Percentiles rank a stretch among this genome's conserved stretches.
Evolutionary conservation across 2,888 invertebrate species (phyloP).

Genomic region (Pristionchus entomophagus): DNA sequence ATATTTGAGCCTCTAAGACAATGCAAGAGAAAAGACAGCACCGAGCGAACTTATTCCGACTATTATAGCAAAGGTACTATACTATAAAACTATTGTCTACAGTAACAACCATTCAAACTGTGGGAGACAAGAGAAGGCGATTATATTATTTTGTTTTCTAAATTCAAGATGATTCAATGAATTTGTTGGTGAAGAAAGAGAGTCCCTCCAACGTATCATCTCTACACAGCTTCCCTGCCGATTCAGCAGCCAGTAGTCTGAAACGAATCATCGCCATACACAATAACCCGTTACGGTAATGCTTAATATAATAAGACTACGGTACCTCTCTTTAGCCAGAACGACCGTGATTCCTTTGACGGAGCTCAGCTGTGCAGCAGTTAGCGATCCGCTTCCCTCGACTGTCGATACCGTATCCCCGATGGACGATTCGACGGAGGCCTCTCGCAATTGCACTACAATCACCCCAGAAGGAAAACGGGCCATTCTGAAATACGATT

Average conservation of each 20-base stretch:
- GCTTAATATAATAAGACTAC: not conserved
- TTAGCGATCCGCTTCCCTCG: constrained; percentile 82
- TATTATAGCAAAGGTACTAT: not conserved
- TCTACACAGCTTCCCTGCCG: constrained; percentile 88
- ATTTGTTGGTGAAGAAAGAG: constrained; percentile 92
- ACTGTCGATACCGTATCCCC: constrained; percentile 76
- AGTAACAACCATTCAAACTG: constrained; percentile 21
- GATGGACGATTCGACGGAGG: constrained; percentile 78
- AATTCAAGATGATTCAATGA: constrained; percentile 76
- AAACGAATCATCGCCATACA: constrained; percentile 46
- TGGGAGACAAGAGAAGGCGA: not conserved
- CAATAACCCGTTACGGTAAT: too few relatives aligned
- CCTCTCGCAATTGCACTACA: constrained; percentile 88
- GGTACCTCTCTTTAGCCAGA: constrained; percentile 87
- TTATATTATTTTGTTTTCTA: not conserved
- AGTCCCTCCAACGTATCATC: constrained; percentile 96
- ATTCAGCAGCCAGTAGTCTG: constrained; percentile 88
- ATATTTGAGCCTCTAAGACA: not conserved
- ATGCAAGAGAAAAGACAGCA: not conserved
- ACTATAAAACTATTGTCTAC: constrained; percentile 18
- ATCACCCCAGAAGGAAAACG: constrained; percentile 95
- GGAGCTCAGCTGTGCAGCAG: constrained; percentile 84
- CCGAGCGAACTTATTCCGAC: too few relatives aligned
- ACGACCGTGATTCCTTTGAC: constrained; percentile 88
- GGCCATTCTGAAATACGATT: constrained; percentile 84